Base-by-base conservation (phyloP, 2,113 vertebrate genomes). In the Puntigrus tetrazona region DNA sequence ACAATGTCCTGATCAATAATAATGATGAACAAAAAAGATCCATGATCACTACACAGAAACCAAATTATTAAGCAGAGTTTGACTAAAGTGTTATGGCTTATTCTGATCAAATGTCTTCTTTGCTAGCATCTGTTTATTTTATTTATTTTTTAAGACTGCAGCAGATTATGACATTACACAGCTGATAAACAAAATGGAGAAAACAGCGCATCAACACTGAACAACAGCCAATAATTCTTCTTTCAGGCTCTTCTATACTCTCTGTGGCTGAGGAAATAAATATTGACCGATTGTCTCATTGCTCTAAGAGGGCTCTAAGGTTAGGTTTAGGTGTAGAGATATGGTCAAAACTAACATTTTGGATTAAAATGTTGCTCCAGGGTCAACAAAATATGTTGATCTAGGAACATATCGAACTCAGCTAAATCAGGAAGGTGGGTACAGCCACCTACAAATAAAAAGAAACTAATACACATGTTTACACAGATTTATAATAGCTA, bases 261-360 rank as follows among this genome's bases (percentile, higher is more conserved):
- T 52, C 73, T 61, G 65, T 85, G 76, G 76, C 77, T 70, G 45
- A 38, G 45, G 43, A 65, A 76, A 76, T 72, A 84, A 85, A 85
- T 86, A 85, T 83, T 85, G 69, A 84, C 86, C 85, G 82, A 88
- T 85, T 14, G 34, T 2, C 22, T 59, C 34, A 27, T 41, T 78
- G 52, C 45, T 38, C 25, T 45, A 27, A 27, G 31, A 76, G 61
- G 77, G 47, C 52, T n/a, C n/a, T n/a, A n/a, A n/a, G n/a, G n/a
- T n/a, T n/a, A n/a, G n/a, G n/a, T n/a, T n/a, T n/a, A n/a, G n/a
- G n/a, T n/a, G n/a, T n/a, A n/a, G n/a, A n/a, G n/a, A n/a, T n/a
- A n/a, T n/a, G n/a, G n/a, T n/a, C n/a, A n/a, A n/a, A n/a, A n/a
- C n/a, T n/a, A n/a, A n/a, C n/a, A n/a, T n/a, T n/a, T n/a, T n/a